Percentiles rank a stretch among this genome's conserved stretches.
These are phyloP conservation scores for Spodoptera litura DNA, from an alignment of 1,140 invertebrate genomes.

Conservation along the genomic window DNA sequence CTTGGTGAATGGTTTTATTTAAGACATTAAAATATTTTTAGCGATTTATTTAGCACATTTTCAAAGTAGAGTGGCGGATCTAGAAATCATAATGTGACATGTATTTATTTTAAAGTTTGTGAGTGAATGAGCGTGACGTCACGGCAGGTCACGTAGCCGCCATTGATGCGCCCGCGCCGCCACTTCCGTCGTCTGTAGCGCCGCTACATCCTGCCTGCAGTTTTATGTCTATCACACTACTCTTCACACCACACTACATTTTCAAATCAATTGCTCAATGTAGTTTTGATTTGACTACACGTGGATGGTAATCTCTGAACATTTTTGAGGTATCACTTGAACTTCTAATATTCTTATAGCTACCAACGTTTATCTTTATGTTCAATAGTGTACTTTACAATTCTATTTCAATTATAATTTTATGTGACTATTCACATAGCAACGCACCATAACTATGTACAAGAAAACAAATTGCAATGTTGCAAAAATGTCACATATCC, in stretches of 20 bases:
- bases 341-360: too few relatives aligned
- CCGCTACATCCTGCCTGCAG: conserved; percentile 73
- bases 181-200: conserved; percentile 71
- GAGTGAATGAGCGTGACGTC: conserved; percentile 56
- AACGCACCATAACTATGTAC: not conserved
- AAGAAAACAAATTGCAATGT: not conserved
- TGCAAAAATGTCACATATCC: not conserved
- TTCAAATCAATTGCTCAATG: conserved; percentile 21
- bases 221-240: conserved; percentile 55
- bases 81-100: conserved; percentile 15
- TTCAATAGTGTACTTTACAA: too few relatives aligned
- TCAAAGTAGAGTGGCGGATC: not conserved
- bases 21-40: not conserved
- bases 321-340: too few relatives aligned
- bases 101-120: conserved; percentile 20
- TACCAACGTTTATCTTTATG: too few relatives aligned
- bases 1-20: not conserved
- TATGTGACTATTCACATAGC: not conserved
- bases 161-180: conserved; percentile 67
- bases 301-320: not conserved
- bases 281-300: conserved; percentile 1
- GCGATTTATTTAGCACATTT: not conserved
- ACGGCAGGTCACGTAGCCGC: conserved; percentile 60
- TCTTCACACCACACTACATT: conserved; percentile 46
- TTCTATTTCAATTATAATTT: too few relatives aligned